Percentiles rank a stretch among this genome's conserved stretches.
Evolutionary conservation across 2,888 invertebrate species (phyloP).

Genomic region (Platerodrilus igneus): DNA sequence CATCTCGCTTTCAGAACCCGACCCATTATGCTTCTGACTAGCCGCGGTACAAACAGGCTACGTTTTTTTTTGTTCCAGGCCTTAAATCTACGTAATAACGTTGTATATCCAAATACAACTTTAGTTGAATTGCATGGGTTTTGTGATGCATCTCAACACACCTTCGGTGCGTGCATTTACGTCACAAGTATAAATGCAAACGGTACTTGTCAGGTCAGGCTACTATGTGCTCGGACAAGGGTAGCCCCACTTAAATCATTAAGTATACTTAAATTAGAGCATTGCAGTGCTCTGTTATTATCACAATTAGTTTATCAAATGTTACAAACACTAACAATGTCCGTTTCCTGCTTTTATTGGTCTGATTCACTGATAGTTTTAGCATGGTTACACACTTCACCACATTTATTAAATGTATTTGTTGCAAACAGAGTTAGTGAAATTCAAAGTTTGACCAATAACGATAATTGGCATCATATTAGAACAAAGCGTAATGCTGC

Average conservation of each 20-base stretch:
- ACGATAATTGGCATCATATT: conserved; percentile 1
- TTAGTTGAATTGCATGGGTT: conserved; percentile 17
- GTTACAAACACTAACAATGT: not conserved
- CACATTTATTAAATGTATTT: not conserved
- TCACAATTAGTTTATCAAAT: not conserved
- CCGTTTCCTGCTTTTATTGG: not conserved
- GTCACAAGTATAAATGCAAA: too few species aligned
- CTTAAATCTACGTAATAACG: too few species aligned
- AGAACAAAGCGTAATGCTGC: conserved; percentile 5
- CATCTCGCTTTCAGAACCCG: too few species aligned
- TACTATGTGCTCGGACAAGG: conserved; percentile 10
- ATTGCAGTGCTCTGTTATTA: conserved; percentile 5
- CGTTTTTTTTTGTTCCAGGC: too few species aligned
- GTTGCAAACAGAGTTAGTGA: conserved; percentile 3
- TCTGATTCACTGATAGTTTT: conserved; percentile 1
- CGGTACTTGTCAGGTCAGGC: too few species aligned
- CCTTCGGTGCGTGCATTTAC: conserved; percentile 11
- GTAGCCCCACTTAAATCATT: conserved; percentile 10
- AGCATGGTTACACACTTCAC: not conserved
- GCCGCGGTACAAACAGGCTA: too few species aligned
- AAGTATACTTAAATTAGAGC: conserved; percentile 6
- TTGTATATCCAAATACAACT: not conserved
- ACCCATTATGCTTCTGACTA: too few species aligned
- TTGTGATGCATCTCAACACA: conserved; percentile 8
- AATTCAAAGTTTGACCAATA: not conserved